Base-by-base conservation (phyloP, 2,113 vertebrate species). In the Salvator merianae region DNA sequence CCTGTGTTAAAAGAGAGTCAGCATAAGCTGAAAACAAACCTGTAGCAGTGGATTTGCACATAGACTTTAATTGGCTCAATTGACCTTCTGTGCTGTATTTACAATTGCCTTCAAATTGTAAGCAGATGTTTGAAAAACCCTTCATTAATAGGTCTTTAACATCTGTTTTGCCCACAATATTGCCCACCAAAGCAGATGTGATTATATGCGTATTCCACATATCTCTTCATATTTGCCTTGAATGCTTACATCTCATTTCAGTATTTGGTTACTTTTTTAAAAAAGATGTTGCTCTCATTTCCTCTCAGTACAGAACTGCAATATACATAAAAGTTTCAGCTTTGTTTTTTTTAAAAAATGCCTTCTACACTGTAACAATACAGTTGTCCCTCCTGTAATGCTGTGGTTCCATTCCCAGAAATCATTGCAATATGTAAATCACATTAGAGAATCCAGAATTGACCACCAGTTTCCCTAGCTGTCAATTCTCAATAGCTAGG, bases 31-130 rank as follows among this genome's bases (percentile, higher is more conserved):
- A 93, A 94, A 92, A 95, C 96, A 94, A 96, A 96, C 95, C 94
- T 94, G 91, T 93, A 92, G 96, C 94, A 94, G 96, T 96, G 97
- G 96, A 96, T 97, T 97, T 95, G 94, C 97, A 97, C 97, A 97
- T 96, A 94, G 96, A 97, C 96, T 96, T 94, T 95, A 98, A 98
- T 98, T 97, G 97, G 96, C 93, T 96, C 97, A 98, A 97, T 97
- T 98, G 98, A 99, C 98, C 98, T 98, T 96, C 94, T 94, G 94
- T 94, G 96, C 96, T 96, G 96, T 96, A 96, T 95, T 96, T 97
- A 96, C 97, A 99, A 98, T 98, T 98, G 97, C 97, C 94, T 96
- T 91, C 91, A 96, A 96, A 99, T 99, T 98, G 97, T 97, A 97
- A 98, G 98, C 98, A 99, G 98, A 99, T 99, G 98, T 96, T 93